These are phyloP conservation scores for Idaea biselata DNA, from an alignment of 2,888 invertebrate genomes.

Conservation along the genomic window DNA sequence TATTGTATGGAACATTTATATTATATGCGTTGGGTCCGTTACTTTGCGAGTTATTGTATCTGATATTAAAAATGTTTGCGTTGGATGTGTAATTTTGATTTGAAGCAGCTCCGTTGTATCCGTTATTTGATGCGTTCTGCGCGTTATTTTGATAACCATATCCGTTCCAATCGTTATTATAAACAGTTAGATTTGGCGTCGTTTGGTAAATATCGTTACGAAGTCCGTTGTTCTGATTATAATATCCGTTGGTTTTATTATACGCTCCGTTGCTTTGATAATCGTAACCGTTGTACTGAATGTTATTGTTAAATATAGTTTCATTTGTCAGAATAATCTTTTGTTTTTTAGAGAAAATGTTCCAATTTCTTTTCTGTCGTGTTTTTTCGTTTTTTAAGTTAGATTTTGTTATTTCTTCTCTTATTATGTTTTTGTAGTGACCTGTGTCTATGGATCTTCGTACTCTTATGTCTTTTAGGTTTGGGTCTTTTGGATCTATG, in stretches of 20 bases:
- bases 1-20: too few species aligned
- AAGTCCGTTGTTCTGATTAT: background rate
- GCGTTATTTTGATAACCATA: background rate
- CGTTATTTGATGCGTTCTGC: background rate
- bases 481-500: conserved; percentile 32
- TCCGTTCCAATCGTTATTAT: background rate
- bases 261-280: too few species aligned
- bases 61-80: conserved; percentile 2
- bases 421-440: conserved; percentile 1
- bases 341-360: background rate
- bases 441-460: conserved; percentile 23
- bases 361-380: background rate
- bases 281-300: background rate
- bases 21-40: background rate
- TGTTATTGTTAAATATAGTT: background rate
- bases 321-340: background rate
- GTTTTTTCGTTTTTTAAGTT: background rate
- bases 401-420: conserved; percentile 2
- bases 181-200: background rate
- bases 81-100: background rate
- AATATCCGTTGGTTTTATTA: background rate
- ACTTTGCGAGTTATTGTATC: conserved; percentile 6
- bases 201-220: background rate
- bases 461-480: conserved; percentile 36
- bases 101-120: background rate